Evolutionary conservation across 1,140 invertebrate genomes (phyloP), one percentile per base, ranked within the genome.

Genomic region (Holcopasites calliopsidis): DNA sequence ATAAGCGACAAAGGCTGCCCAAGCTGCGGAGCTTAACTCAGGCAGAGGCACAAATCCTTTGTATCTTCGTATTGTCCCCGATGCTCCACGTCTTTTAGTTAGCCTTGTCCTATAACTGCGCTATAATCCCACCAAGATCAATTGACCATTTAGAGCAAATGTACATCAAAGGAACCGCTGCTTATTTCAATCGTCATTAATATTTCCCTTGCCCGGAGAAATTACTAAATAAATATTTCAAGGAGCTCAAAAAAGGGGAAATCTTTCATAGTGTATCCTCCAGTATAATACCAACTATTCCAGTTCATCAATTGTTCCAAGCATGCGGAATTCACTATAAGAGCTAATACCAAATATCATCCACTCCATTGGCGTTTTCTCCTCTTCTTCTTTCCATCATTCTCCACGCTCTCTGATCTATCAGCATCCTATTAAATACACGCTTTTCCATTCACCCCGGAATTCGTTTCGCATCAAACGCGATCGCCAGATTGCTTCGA

Each of bases 21-120:
- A 62, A 44, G 60, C 40, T 62, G 16, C 10, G 23, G 10, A 42
- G 23, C 40, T 62, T 44, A 62, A 62, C 40, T 42, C 28, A 26
- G 23, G 44, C 40, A 62, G 40, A 18, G 60, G n/a, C 40, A 44
- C 23, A 31, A 16, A 62, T 44, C 60, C 60, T 62, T 62, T 62
- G 60, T 44, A n/a, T n/a, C n/a, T 21, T n/a, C 28, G 26, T 18
- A 5, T 21, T 16, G n/a, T n/a, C n/a, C n/a, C n/a, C n/a, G n/a
- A n/a, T n/a, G n/a, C n/a, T n/a, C n/a, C n/a, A n/a, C n/a, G n/a
- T 62, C 16, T 62, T 44, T 28, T n/a, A 44, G 18, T 44, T 42
- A 61, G 16, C 21, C 16, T 40, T 44, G 16, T 28, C 3, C 28
- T 11, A n/a, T 4, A 5, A 23, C 18, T n/a, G 35, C 8, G 5